Evolutionary conservation across 2,888 invertebrate genomes (phyloP), one percentile per base, ranked within the genome.

Genomic region (Neoscelio sp.): DNA sequence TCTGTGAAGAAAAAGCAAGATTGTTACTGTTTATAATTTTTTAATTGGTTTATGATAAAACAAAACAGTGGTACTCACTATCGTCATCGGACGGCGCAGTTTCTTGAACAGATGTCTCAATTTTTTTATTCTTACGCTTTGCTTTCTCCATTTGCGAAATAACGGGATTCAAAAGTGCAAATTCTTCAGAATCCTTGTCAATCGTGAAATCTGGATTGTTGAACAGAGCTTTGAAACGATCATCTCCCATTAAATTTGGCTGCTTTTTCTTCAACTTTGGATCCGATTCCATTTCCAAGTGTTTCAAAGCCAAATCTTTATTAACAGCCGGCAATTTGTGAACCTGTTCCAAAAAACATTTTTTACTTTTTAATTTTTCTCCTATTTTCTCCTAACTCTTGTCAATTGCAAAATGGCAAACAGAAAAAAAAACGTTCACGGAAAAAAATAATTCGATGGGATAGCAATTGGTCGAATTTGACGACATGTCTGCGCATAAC

Each of bases 141-240:
- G 91, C 92, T 87, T 95, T 96, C 83, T 96, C 96, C 54, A 97
- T 89, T 83, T 96, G 94, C 26, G 96, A 95, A 30, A 98, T 92
- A 2, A 97, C 96, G 13, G 98, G 98, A 90, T 98, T 97, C 13
- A 98, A 91, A 75, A 98, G 92, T 83, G 95, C 93, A 89, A 94
- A 99, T 88, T 98, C 98, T 85, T 97, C 96, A 50, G 96, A 94
- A 87, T 94, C 94, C 85, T 94, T 95, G 88, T 98, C 96, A 65
- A 99, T 95, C 91, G 98, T 95, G 90, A 96, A 99, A 87, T 98
- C 97, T 7, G 97, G 95, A 91, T 99, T 96, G 84, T 94, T 94
- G 90, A 99, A 99, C 88, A 99, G 91, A 0, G 94, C 94, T 88
- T 96, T 95, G 91, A 99, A 99, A 85, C 99, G 93, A 80, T 95